Base-by-base conservation (phyloP, 1,140 invertebrate species). In the Holcopasites calliopsidis region DNA sequence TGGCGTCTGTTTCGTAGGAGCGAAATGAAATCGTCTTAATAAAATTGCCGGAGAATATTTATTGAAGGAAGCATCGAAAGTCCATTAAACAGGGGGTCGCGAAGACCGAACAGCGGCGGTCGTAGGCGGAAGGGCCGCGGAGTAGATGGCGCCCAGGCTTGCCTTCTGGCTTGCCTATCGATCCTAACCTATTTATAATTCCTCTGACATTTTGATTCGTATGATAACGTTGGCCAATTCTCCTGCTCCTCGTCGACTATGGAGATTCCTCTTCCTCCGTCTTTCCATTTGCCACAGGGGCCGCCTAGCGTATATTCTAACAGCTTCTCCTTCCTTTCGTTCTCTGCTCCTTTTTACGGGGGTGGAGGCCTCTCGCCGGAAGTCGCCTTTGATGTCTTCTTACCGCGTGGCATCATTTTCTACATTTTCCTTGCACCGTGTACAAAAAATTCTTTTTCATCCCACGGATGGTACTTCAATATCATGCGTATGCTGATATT, bases 141-240 rank as follows among this genome's bases (percentile, higher is more conserved):
- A 88, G 85, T 86, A 91, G 89, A 88, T 90, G 90, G 90, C 90
- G 89, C 88, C 82, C 47, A 68, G 26, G 77, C 42, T 71, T n/a
- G 74, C 69, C 80, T 75, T 86, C 85, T 85, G 66, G 83, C 83
- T 49, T 85, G 84, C 74, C 86, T 89, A 90, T 91, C 87, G 89
- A 91, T 91, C 88, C 77, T 85, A 86, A 85, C 86, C 85, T 90
- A 88, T 89, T 89, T 88, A 88, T 89, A 88, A 89, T 89, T 89
- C 85, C 89, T 87, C 80, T 87, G 83, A 85, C 83, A 85, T 89
- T 91, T 90, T 84, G 84, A 90, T 88, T 90, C 80, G 72, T 75
- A 76, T 74, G 81, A 85, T 88, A 87, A 85, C 77, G 84, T 78
- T 68, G 49, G 62, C 52, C 64, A 64, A 80, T 61, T 69, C 49